phyloP scores from a whole-genome alignment of 2,888 invertebrate species.

The Graphium colonna region DNA sequence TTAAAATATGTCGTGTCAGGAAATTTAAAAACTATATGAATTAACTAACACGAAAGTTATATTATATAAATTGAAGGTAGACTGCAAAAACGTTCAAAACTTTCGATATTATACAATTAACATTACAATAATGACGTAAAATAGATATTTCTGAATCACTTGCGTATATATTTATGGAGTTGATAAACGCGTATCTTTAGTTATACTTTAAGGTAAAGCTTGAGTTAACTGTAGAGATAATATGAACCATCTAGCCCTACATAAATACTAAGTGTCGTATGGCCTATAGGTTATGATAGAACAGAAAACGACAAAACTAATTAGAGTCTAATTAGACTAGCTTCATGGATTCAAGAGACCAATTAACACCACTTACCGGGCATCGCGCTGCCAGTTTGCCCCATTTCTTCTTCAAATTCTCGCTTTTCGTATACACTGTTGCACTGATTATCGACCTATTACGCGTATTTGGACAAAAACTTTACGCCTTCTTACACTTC shows the following conservation, averaged over 20 bases:
- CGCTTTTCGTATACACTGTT: conserved; percentile 26
- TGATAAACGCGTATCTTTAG: too few relatives aligned
- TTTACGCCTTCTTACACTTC: conserved; percentile 33
- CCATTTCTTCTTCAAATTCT: conserved; percentile 47
- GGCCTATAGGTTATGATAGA: conserved; percentile 25
- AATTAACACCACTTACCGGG: conserved; percentile 61
- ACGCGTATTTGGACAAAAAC: conserved; percentile 38
- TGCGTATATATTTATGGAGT: too few relatives aligned
- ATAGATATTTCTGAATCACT: too few relatives aligned
- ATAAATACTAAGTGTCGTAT: conserved; percentile 11
- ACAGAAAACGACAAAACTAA: conserved; percentile 29
- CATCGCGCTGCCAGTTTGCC: conserved; percentile 66
- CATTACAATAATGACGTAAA: too few relatives aligned
- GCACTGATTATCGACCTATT: conserved; percentile 32
- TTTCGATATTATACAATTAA: too few relatives aligned
- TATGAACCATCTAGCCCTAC: neutral
- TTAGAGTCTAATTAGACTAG: conserved; percentile 48
- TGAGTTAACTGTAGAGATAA: neutral
- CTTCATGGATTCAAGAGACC: conserved; percentile 34
- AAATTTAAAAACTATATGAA: too few relatives aligned
- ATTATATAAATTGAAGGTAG: too few relatives aligned
- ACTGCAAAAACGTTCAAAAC: too few relatives aligned
- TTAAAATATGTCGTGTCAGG: too few relatives aligned
- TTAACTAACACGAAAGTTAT: too few relatives aligned
- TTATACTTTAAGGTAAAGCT: too few relatives aligned